Evolutionary conservation across 1,140 invertebrate species (phyloP).

Genomic region (Brachionus calyciflorus): DNA sequence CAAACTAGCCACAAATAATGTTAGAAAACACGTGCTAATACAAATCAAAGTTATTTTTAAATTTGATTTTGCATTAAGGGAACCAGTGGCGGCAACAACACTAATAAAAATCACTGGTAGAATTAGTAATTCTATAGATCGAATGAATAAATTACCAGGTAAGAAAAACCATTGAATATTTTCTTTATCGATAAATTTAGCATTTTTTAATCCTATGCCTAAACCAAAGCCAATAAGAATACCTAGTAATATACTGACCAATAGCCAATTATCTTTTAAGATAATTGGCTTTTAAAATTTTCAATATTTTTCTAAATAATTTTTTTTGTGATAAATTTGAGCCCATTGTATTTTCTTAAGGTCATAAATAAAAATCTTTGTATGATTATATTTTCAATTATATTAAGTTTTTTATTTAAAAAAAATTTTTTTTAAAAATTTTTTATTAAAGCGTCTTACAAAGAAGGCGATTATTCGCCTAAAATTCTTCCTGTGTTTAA

Average conservation of each 20-base stretch:
- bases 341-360: too few species aligned
- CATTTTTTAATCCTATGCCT: slow-evolving; percentile 17
- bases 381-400: too few species aligned
- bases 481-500: too few species aligned
- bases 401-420: too few species aligned
- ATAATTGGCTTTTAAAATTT: too few species aligned
- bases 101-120: slow-evolving; percentile 39
- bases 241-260: slow-evolving; percentile 17
- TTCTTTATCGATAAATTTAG: not conserved
- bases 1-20: not conserved
- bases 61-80: slow-evolving; percentile 37
- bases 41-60: slow-evolving; percentile 28
- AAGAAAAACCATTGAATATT: slow-evolving; percentile 10
- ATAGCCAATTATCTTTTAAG: not conserved
- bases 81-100: slow-evolving; percentile 38
- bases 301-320: not conserved
- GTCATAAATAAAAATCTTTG: too few species aligned
- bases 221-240: slow-evolving; percentile 37
- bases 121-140: slow-evolving; percentile 32
- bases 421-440: too few species aligned
- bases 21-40: slow-evolving; percentile 24
- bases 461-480: too few species aligned
- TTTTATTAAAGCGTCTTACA: too few species aligned
- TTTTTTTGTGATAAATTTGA: too few species aligned
- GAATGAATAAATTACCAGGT: slow-evolving; percentile 37